A percentile compares a stretch with the other conserved stretches of the same genome.
phyloP scores from a whole-genome alignment of 1,140 invertebrate species.

The Metaphire vulgaris region DNA sequence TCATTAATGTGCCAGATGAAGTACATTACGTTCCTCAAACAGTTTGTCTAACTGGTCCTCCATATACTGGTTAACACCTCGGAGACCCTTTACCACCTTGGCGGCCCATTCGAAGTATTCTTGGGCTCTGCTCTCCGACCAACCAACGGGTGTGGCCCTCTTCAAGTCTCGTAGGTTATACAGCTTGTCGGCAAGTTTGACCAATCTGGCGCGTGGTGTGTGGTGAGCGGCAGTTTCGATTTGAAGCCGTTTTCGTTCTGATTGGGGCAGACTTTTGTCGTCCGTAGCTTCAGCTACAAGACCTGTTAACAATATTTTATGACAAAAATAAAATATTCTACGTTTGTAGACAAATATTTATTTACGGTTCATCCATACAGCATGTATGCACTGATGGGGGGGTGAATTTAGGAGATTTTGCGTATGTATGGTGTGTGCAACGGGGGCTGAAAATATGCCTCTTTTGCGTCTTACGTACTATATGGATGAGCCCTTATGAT shows the following conservation, averaged over 20 bases:
- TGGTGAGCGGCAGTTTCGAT: slow-evolving; percentile 60
- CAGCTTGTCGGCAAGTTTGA: slow-evolving; percentile 78
- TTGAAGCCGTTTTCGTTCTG: slow-evolving; percentile 64
- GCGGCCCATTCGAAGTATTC: slow-evolving; percentile 70
- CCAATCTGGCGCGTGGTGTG: slow-evolving; percentile 65
- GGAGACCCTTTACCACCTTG: slow-evolving; percentile 63
- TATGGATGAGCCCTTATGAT: too few species aligned
- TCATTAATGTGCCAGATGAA: not conserved
- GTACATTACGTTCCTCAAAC: slow-evolving; percentile 34
- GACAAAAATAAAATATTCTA: not conserved
- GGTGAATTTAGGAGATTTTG: too few species aligned
- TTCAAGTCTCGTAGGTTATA: slow-evolving; percentile 75
- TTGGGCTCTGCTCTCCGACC: slow-evolving; percentile 58
- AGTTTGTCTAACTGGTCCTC: slow-evolving; percentile 62
- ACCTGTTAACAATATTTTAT: slow-evolving; percentile 37
- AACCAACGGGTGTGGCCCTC: slow-evolving; percentile 58
- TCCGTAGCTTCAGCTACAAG: slow-evolving; percentile 60
- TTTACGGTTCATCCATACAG: too few species aligned
- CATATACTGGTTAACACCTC: slow-evolving; percentile 61
- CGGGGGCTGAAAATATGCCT: too few species aligned
- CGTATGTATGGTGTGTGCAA: too few species aligned
- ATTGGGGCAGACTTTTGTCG: slow-evolving; percentile 65
- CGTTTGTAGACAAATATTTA: not conserved
- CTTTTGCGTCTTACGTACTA: too few species aligned
- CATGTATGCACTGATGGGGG: too few species aligned